Percentiles rank a stretch among this genome's conserved stretches.
phyloP scores from a whole-genome alignment of 2,797 vertebrate genomes.

The Dipus sagitta region DNA sequence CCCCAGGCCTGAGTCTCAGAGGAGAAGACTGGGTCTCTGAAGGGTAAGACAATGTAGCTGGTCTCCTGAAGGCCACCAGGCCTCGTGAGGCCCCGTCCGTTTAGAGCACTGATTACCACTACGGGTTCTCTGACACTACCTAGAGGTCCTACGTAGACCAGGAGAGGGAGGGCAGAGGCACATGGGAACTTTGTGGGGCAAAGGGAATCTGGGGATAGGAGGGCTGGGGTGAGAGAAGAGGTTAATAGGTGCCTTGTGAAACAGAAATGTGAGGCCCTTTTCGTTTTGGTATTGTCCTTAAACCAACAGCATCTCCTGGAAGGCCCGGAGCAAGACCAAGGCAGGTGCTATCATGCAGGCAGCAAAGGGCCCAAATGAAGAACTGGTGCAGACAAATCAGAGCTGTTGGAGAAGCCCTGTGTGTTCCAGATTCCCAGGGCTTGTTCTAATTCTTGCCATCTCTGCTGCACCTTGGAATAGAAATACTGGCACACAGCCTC shows the following conservation, averaged over 20 bases:
- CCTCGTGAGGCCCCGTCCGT: slow-evolving; percentile 63
- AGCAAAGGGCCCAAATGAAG: slow-evolving; percentile 79
- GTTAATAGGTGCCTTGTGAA: slow-evolving; percentile 74
- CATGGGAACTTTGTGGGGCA: slow-evolving; percentile 66
- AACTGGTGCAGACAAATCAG: slow-evolving; percentile 80
- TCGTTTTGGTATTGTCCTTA: slow-evolving; percentile 75
- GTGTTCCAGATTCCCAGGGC: slow-evolving; percentile 99
- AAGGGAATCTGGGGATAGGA: slow-evolving; percentile 50
- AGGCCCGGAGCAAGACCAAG: slow-evolving; percentile 83
- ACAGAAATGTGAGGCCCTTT: slow-evolving; percentile 78
- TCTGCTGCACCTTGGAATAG: slow-evolving; percentile 99
- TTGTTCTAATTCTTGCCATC: slow-evolving; percentile 98
- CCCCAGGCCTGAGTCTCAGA: slow-evolving; percentile 74
- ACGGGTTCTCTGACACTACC: slow-evolving; percentile 79
- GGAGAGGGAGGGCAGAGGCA: slow-evolving; percentile 79
- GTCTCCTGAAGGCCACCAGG: slow-evolving; percentile 75
- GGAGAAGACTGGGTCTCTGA: slow-evolving; percentile 70
- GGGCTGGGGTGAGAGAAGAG: slow-evolving; percentile 73
- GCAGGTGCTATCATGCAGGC: slow-evolving; percentile 82
- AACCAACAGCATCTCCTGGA: slow-evolving; percentile 81
- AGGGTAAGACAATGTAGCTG: slow-evolving; percentile 71
- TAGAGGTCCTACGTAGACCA: slow-evolving; percentile 75
- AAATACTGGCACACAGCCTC: slow-evolving; percentile 99
- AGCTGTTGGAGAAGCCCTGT: slow-evolving; percentile 86
- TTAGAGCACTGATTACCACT: slow-evolving; percentile 79